A percentile compares a stretch with the other conserved stretches of the same genome.
Conservation (phyloP, 1,140 invertebrate genomes). For the Marisa cornuarietis region DNA sequence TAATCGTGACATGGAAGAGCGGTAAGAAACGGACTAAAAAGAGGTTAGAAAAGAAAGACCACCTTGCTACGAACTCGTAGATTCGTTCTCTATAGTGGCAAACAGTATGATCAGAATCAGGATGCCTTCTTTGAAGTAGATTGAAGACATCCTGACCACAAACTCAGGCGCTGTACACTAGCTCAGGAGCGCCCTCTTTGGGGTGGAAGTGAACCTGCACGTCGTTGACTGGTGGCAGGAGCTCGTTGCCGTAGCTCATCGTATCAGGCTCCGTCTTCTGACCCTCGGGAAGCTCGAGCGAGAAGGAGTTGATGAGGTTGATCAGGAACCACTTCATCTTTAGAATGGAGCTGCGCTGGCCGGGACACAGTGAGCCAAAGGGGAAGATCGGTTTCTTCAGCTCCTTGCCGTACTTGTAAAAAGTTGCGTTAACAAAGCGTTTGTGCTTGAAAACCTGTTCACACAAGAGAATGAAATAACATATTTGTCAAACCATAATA, state of each 20-base stretch:
- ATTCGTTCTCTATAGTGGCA: too few species aligned
- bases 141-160: background rate
- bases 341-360: slow-evolving; percentile 58
- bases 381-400: slow-evolving; percentile 61
- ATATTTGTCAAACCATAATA: too few species aligned
- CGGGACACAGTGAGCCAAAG: slow-evolving; percentile 64
- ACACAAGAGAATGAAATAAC: slow-evolving; percentile 35
- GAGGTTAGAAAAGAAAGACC: background rate
- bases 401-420: slow-evolving; percentile 61
- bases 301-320: slow-evolving; percentile 57
- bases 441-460: slow-evolving; percentile 63
- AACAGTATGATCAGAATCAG: too few species aligned
- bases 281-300: slow-evolving; percentile 55
- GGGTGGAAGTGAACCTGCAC: slow-evolving; percentile 48
- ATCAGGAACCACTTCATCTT: slow-evolving; percentile 64
- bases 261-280: slow-evolving; percentile 52
- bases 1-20: background rate
- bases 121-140: background rate
- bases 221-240: slow-evolving; percentile 63
- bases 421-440: slow-evolving; percentile 61
- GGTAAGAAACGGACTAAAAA: background rate
- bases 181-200: slow-evolving; percentile 33
- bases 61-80: too few species aligned
- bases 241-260: slow-evolving; percentile 64
- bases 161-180: slow-evolving; percentile 28